Base-by-base conservation (phyloP, 2,113 vertebrate genomes). In the Sarotherodon lohbergeri region DNA sequence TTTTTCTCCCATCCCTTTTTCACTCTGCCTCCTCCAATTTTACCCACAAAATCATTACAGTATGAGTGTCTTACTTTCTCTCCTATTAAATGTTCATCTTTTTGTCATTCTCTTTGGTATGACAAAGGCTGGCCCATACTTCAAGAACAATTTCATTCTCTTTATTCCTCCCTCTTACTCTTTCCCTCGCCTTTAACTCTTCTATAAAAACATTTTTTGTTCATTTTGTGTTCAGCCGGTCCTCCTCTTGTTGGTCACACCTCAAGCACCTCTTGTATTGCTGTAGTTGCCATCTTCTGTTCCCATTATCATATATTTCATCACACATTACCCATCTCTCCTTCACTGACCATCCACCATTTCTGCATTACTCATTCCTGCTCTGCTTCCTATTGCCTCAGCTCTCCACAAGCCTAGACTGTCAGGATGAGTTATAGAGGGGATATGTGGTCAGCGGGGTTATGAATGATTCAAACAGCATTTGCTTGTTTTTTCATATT, bases 311-410 rank as follows among this genome's bases (percentile, higher is more conserved):
- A 90, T 91, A 85, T 41, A 50, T 90, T 78, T 82, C 82, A 90
- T 91, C 86, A 82, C 88, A 68, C 83, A 83, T 80, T 66, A 68
- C 54, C 82, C 61, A 78, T 85, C 78, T 27, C 79, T 86, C 68
- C 82, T 81, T 84, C 86, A 80, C 85, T 89, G 90, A 92, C 86
- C 86, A 88, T 82, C 73, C 63, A 57, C 43, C 71, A 36, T 83
- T 88, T 86, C 89, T 91, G 81, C 90, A 93, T 93, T 91, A 91
- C 91, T 91, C 71, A 89, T 90, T 85, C 43, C 24, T 46, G 39
- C 78, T 61, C 83, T 24, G 46, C 14, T 41, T 85, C 71, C 80
- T 41, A 27, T 83, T 85, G 66, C 85, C 79, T 83, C 63, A 82
- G 89, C 66, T 92, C 80, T 13, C 81, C 90, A 84, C 78, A 71